Conservation (phyloP, 2,113 vertebrate species). For the Pelecanus crispus region DNA sequence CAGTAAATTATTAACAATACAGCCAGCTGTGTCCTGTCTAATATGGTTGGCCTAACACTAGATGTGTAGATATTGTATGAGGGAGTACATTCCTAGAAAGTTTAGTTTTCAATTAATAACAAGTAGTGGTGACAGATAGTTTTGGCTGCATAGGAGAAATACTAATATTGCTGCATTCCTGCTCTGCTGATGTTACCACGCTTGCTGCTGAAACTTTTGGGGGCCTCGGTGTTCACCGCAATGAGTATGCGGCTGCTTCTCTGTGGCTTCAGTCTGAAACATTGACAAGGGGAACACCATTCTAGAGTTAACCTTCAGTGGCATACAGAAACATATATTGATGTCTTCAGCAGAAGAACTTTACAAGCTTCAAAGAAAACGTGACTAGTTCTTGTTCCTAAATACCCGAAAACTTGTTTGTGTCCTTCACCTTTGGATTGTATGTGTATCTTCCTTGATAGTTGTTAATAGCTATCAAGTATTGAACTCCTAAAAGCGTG, state of each 20-base stretch:
- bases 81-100: background rate
- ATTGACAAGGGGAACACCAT: background rate
- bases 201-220: background rate
- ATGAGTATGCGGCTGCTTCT: background rate
- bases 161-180: background rate
- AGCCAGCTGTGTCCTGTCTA: background rate
- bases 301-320: background rate
- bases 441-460: background rate
- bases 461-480: background rate
- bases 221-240: background rate
- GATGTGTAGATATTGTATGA: background rate
- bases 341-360: background rate
- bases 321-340: background rate
- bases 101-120: background rate
- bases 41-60: background rate
- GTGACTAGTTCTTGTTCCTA: background rate
- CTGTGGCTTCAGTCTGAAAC: background rate
- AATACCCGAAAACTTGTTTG: background rate
- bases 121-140: background rate
- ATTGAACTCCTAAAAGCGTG: background rate
- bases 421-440: background rate
- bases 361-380: background rate
- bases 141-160: background rate
- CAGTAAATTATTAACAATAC: slow-evolving; percentile 39
- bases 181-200: background rate